Evolutionary conservation across 92 coral and sea anemone genomes (phyloP), one percentile per base, ranked within the genome.

Genomic region (Porites divaricata): DNA sequence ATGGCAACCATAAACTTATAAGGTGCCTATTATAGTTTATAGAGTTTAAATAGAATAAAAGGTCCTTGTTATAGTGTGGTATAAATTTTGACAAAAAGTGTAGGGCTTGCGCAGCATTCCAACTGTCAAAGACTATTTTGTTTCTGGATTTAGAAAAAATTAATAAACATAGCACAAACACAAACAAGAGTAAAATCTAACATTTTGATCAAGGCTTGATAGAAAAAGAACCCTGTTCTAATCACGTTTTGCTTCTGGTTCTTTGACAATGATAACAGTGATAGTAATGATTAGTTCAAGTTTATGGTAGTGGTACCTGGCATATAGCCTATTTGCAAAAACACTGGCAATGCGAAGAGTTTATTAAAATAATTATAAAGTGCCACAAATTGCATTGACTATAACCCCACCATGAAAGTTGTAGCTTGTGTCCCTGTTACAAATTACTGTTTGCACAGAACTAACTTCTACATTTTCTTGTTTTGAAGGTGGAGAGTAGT

Each of bases 1-100:
- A 72, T 88, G 91, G 91, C 77, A 88, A 72, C 23, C 77, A 72
- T 51, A 72, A 72, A 72, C 77, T 72, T 35, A 72, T 72, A 35
- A 49, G 77, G 77, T 72, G 75, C 75, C 75, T 71, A 71, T 71
- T 71, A 71, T 28, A 71, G 75, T 71, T 71, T 71, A 28, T 71
- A 71, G 75, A 26, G 41, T 71, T 71, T 26, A 71, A 71, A 71
- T 71, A 21, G 75, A 71, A 21, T 71, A 41, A 71, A 71, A 71
- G 75, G 26, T 71, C 48, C 26, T 71, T 71, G 28, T 25, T 25
- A 25, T 25, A 25, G 28, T 25, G 28, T 25, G 28, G 28, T 25
- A 25, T 25, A 25, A 71, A 45, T 26, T 71, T 26, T 26, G 23
- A 71, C 75, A 71, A 71, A 71, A 71, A 71, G 57, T 71, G 75